Conservation (phyloP, 2,888 invertebrate genomes). For the Hirtodrosophila histrioides region DNA sequence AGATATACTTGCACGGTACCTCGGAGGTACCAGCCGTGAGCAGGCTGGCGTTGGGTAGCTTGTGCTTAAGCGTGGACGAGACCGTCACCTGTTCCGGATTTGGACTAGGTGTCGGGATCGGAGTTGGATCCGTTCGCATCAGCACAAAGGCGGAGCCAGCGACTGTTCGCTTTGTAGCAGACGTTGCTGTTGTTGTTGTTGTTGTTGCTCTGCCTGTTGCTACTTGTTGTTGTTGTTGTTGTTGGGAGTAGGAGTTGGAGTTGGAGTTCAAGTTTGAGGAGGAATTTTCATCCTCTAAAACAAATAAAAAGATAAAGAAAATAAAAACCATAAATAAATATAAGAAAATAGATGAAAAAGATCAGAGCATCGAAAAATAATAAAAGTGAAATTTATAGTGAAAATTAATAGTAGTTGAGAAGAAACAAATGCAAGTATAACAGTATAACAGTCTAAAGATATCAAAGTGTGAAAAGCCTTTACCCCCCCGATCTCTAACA, state of each 20-base stretch:
- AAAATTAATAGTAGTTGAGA: too few relatives aligned
- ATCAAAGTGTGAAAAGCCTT: too few relatives aligned
- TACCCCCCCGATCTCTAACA: too few relatives aligned
- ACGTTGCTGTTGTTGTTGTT: constrained; percentile 33
- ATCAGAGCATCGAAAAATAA: too few relatives aligned
- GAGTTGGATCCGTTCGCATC: constrained; percentile 13
- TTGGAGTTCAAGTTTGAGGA: constrained; percentile 72
- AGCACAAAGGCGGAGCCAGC: constrained; percentile 30
- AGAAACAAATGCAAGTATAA: too few relatives aligned
- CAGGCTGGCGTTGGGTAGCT: constrained; percentile 11
- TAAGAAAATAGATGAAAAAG: constrained; percentile 8
- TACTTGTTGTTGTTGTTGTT: constrained; percentile 57
- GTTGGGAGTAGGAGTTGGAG: constrained; percentile 60
- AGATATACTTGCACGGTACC: constrained; percentile 46
- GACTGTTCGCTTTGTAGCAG: constrained; percentile 31
- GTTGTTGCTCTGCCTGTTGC: constrained; percentile 45
- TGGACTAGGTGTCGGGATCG: constrained; percentile 5
- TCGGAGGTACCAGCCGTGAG: constrained; percentile 14
- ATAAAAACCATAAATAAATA: constrained; percentile 39
- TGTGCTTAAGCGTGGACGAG: constrained; percentile 35
- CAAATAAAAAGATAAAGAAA: constrained; percentile 34
- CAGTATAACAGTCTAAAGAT: too few relatives aligned
- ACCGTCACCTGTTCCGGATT: too few relatives aligned
- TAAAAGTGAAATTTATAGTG: too few relatives aligned
- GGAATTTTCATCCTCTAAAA: constrained; percentile 82